These are phyloP conservation scores for Drosophila simulans DNA, from an alignment of 1,140 invertebrate species.

Conservation along the genomic window DNA sequence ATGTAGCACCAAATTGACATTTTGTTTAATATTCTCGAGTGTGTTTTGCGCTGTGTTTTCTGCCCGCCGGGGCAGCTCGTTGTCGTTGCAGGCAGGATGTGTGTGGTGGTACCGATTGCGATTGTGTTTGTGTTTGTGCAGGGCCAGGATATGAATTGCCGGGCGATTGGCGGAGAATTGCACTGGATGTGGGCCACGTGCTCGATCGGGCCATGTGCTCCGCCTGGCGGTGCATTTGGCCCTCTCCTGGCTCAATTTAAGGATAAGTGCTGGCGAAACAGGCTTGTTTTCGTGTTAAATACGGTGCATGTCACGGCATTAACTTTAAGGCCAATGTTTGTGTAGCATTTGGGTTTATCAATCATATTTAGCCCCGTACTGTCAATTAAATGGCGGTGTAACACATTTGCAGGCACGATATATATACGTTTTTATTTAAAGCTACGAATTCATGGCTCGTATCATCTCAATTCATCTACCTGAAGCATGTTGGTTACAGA, in stretches of 20 bases:
- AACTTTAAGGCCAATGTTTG: constrained; percentile 3
- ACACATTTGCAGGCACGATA: too few relatives aligned
- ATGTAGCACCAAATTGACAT: constrained; percentile 70
- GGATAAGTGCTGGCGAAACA: constrained; percentile 19
- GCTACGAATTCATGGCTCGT: too few relatives aligned
- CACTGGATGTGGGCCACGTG: constrained; percentile 59
- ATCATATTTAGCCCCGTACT: constrained; percentile 26
- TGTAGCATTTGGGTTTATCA: constrained; percentile 11
- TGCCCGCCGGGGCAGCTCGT: constrained; percentile 47
- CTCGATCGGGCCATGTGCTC: constrained; percentile 11
- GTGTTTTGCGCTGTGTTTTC: constrained; percentile 51
- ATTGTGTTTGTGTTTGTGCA: constrained; percentile 66
- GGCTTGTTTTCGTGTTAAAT: constrained; percentile 41
- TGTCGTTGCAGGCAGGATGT: constrained; percentile 56
- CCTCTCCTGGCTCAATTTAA: constrained; percentile 22
- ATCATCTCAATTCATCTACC: background rate
- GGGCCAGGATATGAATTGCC: constrained; percentile 74
- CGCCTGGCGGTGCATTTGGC: constrained; percentile 28
- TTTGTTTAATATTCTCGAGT: constrained; percentile 76
- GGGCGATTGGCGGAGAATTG: constrained; percentile 61
- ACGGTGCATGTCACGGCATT: constrained; percentile 7
- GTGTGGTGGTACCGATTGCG: constrained; percentile 51
- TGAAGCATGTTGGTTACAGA: background rate
- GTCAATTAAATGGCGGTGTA: constrained; percentile 3
- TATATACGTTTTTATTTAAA: background rate